Conservation (phyloP, 2,888 invertebrate species). For the Seira musarum region DNA sequence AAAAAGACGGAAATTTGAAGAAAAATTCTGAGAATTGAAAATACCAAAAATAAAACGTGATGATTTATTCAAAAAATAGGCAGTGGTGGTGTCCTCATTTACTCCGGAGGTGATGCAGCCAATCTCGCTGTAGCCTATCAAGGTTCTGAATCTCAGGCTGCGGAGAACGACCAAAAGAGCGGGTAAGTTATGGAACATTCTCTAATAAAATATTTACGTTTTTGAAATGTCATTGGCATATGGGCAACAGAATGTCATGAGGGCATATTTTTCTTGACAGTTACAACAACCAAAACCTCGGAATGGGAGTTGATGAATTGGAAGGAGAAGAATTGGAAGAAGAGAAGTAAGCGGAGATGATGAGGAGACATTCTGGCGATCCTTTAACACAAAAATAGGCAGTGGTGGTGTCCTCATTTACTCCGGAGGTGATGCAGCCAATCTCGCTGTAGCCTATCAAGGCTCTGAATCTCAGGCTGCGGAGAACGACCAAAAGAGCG, state of each 20-base stretch:
- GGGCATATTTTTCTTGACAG: too few relatives aligned
- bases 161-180: conserved; percentile 50
- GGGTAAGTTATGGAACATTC: too few relatives aligned
- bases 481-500: conserved; percentile 50
- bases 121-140: conserved; percentile 43
- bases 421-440: conserved; percentile 49
- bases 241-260: too few relatives aligned
- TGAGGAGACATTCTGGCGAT: background rate
- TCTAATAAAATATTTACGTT: too few relatives aligned
- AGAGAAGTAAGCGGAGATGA: background rate
- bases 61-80: too few relatives aligned
- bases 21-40: too few relatives aligned
- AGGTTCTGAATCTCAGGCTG: conserved; percentile 46
- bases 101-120: conserved; percentile 49
- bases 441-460: conserved; percentile 40
- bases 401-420: conserved; percentile 50
- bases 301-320: conserved; percentile 33
- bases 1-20: too few relatives aligned
- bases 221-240: too few relatives aligned
- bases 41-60: too few relatives aligned
- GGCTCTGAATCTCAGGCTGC: conserved; percentile 49
- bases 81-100: conserved; percentile 49
- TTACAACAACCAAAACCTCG: conserved; percentile 52
- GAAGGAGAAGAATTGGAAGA: conserved; percentile 15
- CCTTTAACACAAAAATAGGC: background rate